phyloP scores from a whole-genome alignment of 2,888 invertebrate species.

The Bibio marci region DNA sequence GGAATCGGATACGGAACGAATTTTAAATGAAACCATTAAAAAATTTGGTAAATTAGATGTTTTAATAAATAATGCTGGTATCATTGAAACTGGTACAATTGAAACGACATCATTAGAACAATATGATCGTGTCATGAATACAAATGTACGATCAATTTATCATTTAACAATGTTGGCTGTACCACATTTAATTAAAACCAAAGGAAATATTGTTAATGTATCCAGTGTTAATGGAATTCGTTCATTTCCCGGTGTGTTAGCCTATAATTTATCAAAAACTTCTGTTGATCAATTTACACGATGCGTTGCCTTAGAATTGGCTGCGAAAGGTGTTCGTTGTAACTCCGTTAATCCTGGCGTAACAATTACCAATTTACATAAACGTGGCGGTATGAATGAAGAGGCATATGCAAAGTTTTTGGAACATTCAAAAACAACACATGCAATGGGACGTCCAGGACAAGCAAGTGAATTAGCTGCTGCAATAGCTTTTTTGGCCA shows the following conservation, averaged over 20 bases:
- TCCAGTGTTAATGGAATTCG: constrained; percentile 87
- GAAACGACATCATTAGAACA: constrained; percentile 74
- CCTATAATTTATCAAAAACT: constrained; percentile 87
- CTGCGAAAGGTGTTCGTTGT: constrained; percentile 66
- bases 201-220: constrained; percentile 86
- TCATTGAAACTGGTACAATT: constrained; percentile 64
- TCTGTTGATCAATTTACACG: constrained; percentile 90
- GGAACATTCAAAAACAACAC: constrained; percentile 62
- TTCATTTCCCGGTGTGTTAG: constrained; percentile 77
- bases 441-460: constrained; percentile 42
- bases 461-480: constrained; percentile 72
- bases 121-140: constrained; percentile 77
- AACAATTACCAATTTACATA: constrained; percentile 73
- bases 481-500: constrained; percentile 82
- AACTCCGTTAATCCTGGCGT: constrained; percentile 93
- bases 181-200: constrained; percentile 64
- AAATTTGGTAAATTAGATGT: constrained; percentile 65
- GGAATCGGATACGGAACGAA: constrained; percentile 48
- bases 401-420: constrained; percentile 71
- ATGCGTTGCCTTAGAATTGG: constrained; percentile 78
- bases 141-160: constrained; percentile 71
- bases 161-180: constrained; percentile 74
- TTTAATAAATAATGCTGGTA: constrained; percentile 82
- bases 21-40: constrained; percentile 52
- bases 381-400: constrained; percentile 66